Base-by-base conservation (phyloP, 2,797 vertebrate species). In the Mallotus villosus region DNA sequence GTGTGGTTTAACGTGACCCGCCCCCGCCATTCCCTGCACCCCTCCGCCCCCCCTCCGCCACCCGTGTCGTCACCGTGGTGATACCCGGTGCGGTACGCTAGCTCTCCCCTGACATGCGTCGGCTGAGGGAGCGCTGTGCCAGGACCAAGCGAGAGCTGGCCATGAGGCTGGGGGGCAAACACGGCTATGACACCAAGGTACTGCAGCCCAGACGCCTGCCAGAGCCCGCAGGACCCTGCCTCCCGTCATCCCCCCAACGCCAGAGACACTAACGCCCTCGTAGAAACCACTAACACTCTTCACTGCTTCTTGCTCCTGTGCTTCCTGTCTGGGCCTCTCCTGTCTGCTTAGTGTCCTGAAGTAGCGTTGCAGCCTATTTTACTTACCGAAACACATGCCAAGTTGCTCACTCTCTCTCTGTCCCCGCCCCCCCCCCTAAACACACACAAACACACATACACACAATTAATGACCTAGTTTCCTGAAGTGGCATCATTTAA, bases 181-280 rank as follows among this genome's bases (percentile, higher is more conserved):
- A 94, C 91, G 94, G 94, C 92, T 96, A 93, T 90, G 94, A 97
- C 86, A 92, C 91, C 82, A 98, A 98, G 96, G 96, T 98, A 98
- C 77, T 5, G n/a, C 17, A n/a, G 24, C 17, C 49, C 2, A 11
- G n/a, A 21, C 22, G 3, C 3, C 57, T 8, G n/a, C 57, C n/a
- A 21, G 22, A 24, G 7, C 57, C 19, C 21, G n/a, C 57, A 21
- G 46, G 46, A 51, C 46, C 2, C 46, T 17, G 12, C 46, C 46
- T 12, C 4, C 7, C 46, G 46, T 3, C 46, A 51, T 2, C 1
- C 11, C 46, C 46, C 11, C 11, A 3, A 12, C 46, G 32, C 32
- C 32, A 34, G 32, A 3, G 32, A 34, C 6, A 7, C 32, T 34
- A 2, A 34, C 32, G 6, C 32, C 32, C 32, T 34, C 5, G 6